phyloP scores from a whole-genome alignment of 2,888 invertebrate species.

The Heteropelma amictum region DNA sequence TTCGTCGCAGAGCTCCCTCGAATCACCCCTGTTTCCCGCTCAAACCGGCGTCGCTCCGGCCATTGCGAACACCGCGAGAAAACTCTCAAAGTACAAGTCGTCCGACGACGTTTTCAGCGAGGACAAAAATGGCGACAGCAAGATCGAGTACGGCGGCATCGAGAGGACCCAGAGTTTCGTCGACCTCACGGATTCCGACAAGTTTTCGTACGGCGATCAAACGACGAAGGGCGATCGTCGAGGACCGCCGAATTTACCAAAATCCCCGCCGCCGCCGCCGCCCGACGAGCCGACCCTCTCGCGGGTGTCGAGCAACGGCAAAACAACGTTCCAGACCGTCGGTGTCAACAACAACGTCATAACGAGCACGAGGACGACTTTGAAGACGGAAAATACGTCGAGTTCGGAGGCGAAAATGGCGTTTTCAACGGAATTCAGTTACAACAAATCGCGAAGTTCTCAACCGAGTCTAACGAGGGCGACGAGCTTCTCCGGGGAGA shows the following conservation, averaged over 20 bases:
- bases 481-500: conserved; percentile 77
- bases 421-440: conserved; percentile 10
- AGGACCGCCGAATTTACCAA: conserved; percentile 59
- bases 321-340: background rate
- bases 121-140: conserved; percentile 61
- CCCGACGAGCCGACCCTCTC: conserved; percentile 52
- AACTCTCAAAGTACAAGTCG: conserved; percentile 76
- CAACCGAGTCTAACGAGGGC: conserved; percentile 68
- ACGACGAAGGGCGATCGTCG: conserved; percentile 15
- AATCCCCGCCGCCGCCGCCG: conserved; percentile 59
- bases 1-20: conserved; percentile 78
- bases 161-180: conserved; percentile 71
- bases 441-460: conserved; percentile 2
- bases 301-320: conserved; percentile 34
- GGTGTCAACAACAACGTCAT: background rate
- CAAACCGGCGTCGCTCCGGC: conserved; percentile 75
- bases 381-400: conserved; percentile 2
- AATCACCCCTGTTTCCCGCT: conserved; percentile 68
- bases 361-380: background rate
- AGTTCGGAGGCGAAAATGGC: conserved; percentile 4
- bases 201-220: conserved; percentile 18
- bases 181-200: conserved; percentile 64
- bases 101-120: conserved; percentile 75
- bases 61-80: conserved; percentile 76
- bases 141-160: conserved; percentile 61